Evolutionary conservation across 2,113 vertebrate genomes (phyloP).

Genomic region (Trinectes maculatus): DNA sequence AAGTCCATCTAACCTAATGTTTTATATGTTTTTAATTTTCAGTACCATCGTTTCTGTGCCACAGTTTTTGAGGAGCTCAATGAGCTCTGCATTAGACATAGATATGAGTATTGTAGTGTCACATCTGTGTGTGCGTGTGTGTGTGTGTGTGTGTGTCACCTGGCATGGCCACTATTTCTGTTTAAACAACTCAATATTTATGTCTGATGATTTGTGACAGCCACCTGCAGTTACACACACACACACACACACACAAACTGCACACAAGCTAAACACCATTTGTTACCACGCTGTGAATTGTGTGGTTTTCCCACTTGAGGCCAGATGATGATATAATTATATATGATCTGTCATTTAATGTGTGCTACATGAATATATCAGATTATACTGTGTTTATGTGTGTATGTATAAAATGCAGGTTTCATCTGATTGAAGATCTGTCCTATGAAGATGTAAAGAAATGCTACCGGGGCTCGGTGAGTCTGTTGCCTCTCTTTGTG

Average conservation of each 20-base stretch:
- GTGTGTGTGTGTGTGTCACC: constrained; percentile 6
- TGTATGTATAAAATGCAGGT: constrained; percentile 48
- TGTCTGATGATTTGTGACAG: constrained; percentile 37
- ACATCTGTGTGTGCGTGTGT: too few species aligned
- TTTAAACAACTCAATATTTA: constrained; percentile 42
- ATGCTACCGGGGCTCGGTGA: constrained; percentile 78
- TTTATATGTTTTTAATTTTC: too few species aligned
- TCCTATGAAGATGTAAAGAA: constrained; percentile 79
- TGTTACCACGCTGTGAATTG: background rate
- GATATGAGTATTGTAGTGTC: too few species aligned
- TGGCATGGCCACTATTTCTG: constrained; percentile 35
- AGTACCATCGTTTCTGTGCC: too few species aligned
- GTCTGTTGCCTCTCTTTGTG: constrained; percentile 23
- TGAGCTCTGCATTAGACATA: too few species aligned
- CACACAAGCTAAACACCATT: constrained; percentile 15
- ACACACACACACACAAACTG: background rate
- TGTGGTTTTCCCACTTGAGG: background rate
- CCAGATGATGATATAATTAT: background rate
- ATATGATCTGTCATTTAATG: background rate
- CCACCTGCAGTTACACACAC: constrained; percentile 16
- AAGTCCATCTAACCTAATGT: too few species aligned
- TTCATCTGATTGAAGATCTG: constrained; percentile 75
- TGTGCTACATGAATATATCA: background rate
- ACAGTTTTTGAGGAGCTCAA: too few species aligned
- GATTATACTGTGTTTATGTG: background rate